These are phyloP conservation scores for Pseudoatta argentina DNA, from an alignment of 1,140 invertebrate genomes.

Conservation along the genomic window DNA sequence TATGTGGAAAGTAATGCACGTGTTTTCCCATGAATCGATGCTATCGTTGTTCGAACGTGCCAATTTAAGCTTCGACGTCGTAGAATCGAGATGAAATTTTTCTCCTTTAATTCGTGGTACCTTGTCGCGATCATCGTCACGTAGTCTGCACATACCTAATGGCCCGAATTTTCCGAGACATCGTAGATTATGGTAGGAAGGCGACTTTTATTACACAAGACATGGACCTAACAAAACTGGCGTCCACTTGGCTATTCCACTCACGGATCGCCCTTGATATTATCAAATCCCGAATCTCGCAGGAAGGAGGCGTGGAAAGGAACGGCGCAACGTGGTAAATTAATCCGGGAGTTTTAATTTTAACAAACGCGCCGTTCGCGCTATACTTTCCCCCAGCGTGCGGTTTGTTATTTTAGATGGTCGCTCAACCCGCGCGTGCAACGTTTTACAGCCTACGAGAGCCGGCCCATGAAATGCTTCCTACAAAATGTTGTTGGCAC, in stretches of 20 bases:
- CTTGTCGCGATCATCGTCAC: slow-evolving; percentile 46
- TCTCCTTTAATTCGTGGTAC: slow-evolving; percentile 24
- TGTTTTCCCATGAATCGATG: slow-evolving; percentile 56
- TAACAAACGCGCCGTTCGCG: slow-evolving; percentile 45
- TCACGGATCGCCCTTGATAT: slow-evolving; percentile 67
- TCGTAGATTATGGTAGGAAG: slow-evolving; percentile 51
- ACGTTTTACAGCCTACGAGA: slow-evolving; percentile 34
- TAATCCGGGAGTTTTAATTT: slow-evolving; percentile 69
- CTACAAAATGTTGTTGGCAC: slow-evolving; percentile 40
- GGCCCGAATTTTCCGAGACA: slow-evolving; percentile 48
- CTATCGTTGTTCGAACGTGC: not conserved
- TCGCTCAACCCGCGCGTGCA: slow-evolving; percentile 27
- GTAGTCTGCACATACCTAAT: slow-evolving; percentile 54
- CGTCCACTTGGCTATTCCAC: slow-evolving; percentile 58
- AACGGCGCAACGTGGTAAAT: slow-evolving; percentile 43
- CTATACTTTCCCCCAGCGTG: slow-evolving; percentile 50
- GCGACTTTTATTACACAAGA: slow-evolving; percentile 60
- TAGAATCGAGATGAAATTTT: slow-evolving; percentile 1
- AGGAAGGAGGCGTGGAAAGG: not conserved
- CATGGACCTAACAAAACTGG: slow-evolving; percentile 52
- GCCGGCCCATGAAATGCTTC: slow-evolving; percentile 27
- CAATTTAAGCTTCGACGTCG: not conserved
- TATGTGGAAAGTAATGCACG: slow-evolving; percentile 38
- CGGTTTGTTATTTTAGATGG: slow-evolving; percentile 65
- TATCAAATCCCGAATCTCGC: slow-evolving; percentile 58